Evolutionary conservation across 2,113 vertebrate genomes (phyloP), one percentile per base, ranked within the genome.

Genomic region (Syngnathus scovelli): DNA sequence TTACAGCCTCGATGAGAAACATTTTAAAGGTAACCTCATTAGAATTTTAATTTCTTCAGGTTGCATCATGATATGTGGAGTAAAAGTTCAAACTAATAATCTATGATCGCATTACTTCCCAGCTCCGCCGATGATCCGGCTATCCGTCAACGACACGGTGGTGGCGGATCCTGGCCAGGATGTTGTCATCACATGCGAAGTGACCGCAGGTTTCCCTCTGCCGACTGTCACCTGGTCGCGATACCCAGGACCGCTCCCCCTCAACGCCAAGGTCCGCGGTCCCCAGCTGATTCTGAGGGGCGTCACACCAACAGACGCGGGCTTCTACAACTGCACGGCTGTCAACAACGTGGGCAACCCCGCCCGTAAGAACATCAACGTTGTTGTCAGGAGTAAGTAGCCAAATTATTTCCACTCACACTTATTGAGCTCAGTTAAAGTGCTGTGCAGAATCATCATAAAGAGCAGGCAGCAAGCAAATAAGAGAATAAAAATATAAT

Each of bases 341-440:
- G 92, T 92, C 88, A 99, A 99, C 91, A 98, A 98, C 0, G 96
- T 99, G 89, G 96, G 96, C 15, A 98, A 98, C 87, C 95, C 95
- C 0, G 96, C 95, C 18, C 96, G 95, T 88, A 96, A 95, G 89
- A 96, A 91, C 0, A 91, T 95, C 89, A 98, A 95, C 83, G 81
- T 99, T 12, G 77, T 97, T 62, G 96, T 99, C 87, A 91, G 96
- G 74, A 86, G 92, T 93, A 80, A 83, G 90, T 86, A 55, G 36
- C 27, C n/a, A 23, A 18, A 36, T 36, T 15, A 3, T 16, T 58
- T 16, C 2, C 27, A 36, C 7, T 36, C 4, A 9, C 4, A 16
- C 36, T 16, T 16, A 16, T 36, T 58, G 23, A 52, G 6, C 19
- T 48, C 49, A 52, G 18, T 52, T 9, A 19, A 52, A 52, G 49